Conservation (phyloP, 2,797 vertebrate species). For the Ptychadena robeensis region DNA sequence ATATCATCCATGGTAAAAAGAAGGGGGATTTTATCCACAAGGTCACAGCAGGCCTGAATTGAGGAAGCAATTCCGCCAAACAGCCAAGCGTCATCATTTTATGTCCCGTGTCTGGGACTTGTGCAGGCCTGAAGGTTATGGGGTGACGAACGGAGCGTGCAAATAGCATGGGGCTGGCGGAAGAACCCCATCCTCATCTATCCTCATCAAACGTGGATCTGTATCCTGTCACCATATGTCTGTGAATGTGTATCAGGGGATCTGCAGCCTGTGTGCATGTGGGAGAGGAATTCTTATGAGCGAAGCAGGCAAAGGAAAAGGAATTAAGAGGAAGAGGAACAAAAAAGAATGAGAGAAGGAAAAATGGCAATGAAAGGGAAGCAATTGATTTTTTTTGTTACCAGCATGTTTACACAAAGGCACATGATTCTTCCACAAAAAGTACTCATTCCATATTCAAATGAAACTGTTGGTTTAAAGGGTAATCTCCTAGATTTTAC, state of each 20-base stretch:
- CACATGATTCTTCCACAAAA: no score
- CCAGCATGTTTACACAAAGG: no score
- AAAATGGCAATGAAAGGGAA: not conserved
- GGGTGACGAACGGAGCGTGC: constrained; percentile 31
- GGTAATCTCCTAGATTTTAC: no score
- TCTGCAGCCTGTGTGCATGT: constrained; percentile 6
- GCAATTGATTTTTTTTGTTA: no score
- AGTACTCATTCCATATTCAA: no score
- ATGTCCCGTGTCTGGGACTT: constrained; percentile 2
- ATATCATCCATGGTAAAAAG: not conserved
- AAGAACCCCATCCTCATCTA: constrained; percentile 25
- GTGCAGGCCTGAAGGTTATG: constrained; percentile 48
- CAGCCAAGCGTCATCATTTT: constrained; percentile 8
- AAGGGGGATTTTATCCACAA: constrained; percentile 15
- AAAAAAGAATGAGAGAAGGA: not conserved
- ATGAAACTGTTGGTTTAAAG: no score
- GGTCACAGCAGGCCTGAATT: constrained; percentile 10
- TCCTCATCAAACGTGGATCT: constrained; percentile 58
- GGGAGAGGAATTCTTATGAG: constrained; percentile 37
- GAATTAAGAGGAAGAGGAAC: not conserved
- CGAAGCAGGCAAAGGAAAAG: not conserved
- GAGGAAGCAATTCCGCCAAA: not conserved
- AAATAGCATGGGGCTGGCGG: constrained; percentile 7
- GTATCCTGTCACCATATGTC: constrained; percentile 60
- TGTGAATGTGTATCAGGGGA: constrained; percentile 46